Conservation (phyloP, 1,140 invertebrate genomes). For the Caerostris extrusa region DNA sequence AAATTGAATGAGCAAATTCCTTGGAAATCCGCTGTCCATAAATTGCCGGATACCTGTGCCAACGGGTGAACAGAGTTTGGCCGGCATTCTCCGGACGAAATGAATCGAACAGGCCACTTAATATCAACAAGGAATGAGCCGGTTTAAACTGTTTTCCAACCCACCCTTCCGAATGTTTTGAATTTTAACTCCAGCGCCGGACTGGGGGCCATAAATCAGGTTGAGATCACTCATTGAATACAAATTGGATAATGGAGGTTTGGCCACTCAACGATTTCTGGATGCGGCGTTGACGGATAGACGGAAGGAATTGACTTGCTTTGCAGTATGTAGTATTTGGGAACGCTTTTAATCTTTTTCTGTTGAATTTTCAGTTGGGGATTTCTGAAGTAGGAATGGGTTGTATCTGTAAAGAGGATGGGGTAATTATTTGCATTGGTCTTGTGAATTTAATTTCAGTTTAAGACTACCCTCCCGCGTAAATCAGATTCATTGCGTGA, state of each 20-base stretch:
- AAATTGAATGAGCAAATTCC: slow-evolving; percentile 33
- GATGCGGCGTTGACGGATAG: neutral
- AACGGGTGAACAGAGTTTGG: neutral
- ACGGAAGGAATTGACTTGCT: neutral
- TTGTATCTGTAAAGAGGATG: neutral
- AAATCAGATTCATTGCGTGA: neutral
- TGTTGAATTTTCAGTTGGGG: neutral
- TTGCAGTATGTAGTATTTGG: slow-evolving; percentile 29
- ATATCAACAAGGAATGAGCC: slow-evolving; percentile 46
- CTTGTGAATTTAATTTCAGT: neutral
- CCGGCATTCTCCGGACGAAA: slow-evolving; percentile 1
- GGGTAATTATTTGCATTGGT: neutral
- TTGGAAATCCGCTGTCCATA: slow-evolving; percentile 39
- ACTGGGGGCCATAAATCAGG: slow-evolving; percentile 45
- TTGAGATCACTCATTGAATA: slow-evolving; percentile 62
- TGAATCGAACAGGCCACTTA: slow-evolving; percentile 48
- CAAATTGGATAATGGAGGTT: slow-evolving; percentile 39
- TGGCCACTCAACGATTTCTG: neutral
- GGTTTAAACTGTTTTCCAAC: slow-evolving; percentile 27
- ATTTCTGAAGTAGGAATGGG: too few relatives aligned
- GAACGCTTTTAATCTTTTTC: slow-evolving; percentile 43
- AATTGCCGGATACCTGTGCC: slow-evolving; percentile 21
- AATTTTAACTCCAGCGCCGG: slow-evolving; percentile 44
- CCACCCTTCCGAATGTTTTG: slow-evolving; percentile 48
- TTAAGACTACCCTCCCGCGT: neutral